A percentile compares a stretch with the other conserved stretches of the same genome.
Conservation (phyloP, 37 sponge, comb jelly and placozoan species). For the Haliclona indistincta region DNA sequence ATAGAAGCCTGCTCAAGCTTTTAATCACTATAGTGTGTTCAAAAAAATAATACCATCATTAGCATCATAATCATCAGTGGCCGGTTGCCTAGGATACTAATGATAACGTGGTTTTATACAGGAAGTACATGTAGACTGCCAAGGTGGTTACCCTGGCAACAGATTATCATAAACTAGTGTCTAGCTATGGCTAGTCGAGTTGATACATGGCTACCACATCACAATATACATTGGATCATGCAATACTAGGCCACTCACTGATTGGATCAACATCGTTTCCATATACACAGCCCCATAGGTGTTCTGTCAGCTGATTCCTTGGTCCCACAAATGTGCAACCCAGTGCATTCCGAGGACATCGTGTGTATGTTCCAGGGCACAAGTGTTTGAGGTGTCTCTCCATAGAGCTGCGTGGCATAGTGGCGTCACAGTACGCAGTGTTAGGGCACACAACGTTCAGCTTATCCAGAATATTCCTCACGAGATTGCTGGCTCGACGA, state of each 20-base stretch:
- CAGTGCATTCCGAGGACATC: slow-evolving; percentile 65
- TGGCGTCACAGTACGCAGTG: slow-evolving; percentile 76
- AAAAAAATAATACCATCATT: no score
- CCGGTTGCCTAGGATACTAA: no score
- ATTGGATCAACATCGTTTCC: slow-evolving; percentile 51
- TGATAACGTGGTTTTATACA: no score
- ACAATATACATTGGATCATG: no score
- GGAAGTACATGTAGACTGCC: no score
- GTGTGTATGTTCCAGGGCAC: slow-evolving; percentile 71
- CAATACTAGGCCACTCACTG: slow-evolving; percentile 53
- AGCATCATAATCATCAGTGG: no score
- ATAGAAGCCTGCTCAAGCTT: no score
- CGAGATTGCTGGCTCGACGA: slow-evolving; percentile 58
- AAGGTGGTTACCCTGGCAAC: no score
- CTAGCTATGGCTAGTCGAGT: no score
- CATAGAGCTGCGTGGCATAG: slow-evolving; percentile 55
- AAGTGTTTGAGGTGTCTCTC: slow-evolving; percentile 65
- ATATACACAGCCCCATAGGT: slow-evolving; percentile 78
- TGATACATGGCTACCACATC: no score
- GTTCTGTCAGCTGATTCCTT: slow-evolving; percentile 77
- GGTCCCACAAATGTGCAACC: slow-evolving; percentile 76
- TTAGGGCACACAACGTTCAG: slow-evolving; percentile 84
- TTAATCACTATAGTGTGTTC: no score
- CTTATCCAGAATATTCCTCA: slow-evolving; percentile 78
- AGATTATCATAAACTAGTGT: no score